Conservation (phyloP, 2,797 vertebrate genomes). For the Gastrophryne carolinensis region DNA sequence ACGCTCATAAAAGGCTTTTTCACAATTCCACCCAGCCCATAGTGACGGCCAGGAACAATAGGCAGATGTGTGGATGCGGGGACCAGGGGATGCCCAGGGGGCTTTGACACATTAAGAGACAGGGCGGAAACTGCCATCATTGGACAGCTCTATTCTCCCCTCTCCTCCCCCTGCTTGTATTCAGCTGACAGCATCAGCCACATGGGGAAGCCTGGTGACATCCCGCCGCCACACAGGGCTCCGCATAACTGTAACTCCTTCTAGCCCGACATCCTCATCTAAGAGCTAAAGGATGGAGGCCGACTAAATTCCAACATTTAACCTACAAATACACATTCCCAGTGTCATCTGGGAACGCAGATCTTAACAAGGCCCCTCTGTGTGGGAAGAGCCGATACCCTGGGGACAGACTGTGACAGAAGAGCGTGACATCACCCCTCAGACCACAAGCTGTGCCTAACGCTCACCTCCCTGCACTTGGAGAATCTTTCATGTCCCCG, state of each 20-base stretch:
- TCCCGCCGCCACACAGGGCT: background rate
- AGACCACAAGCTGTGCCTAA: background rate
- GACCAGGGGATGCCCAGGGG: conserved; percentile 11
- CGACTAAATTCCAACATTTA: background rate
- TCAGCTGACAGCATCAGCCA: conserved; percentile 34
- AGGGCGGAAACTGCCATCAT: conserved; percentile 1
- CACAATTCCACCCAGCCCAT: background rate
- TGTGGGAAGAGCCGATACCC: background rate
- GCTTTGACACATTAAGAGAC: conserved; percentile 25
- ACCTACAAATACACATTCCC: background rate
- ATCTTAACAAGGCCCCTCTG: conserved; percentile 21
- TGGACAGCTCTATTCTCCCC: background rate
- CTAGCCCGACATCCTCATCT: background rate
- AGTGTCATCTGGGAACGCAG: background rate
- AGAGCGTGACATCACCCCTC: conserved; percentile 3
- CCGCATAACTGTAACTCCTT: background rate
- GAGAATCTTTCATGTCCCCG: background rate
- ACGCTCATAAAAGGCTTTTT: background rate
- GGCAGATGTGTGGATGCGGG: conserved; percentile 20
- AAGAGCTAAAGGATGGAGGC: background rate
- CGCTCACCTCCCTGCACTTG: background rate
- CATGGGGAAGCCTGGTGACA: conserved; percentile 31
- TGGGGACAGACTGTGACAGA: background rate
- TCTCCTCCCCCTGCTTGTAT: background rate
- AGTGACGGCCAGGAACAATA: conserved; percentile 33